Conservation (phyloP, 2,888 invertebrate genomes). For the Neoitamus cyanurus region DNA sequence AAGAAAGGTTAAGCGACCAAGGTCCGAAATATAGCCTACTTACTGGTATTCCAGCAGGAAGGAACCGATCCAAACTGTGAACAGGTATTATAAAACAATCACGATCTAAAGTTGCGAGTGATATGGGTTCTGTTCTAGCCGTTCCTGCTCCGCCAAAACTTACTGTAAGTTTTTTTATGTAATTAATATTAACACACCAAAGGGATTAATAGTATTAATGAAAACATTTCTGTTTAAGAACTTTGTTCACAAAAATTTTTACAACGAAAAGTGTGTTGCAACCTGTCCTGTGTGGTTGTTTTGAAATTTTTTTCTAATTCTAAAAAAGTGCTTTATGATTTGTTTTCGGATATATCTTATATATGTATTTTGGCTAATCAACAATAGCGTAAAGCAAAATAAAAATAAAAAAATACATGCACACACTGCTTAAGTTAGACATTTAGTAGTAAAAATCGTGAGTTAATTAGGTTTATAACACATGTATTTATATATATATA, state of each 20-base stretch:
- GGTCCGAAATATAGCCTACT: conserved; percentile 18
- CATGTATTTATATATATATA: too few relatives aligned
- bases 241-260: conserved; percentile 3
- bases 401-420: background rate
- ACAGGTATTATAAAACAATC: conserved; percentile 95
- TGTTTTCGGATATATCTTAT: background rate
- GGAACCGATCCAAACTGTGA: conserved; percentile 86
- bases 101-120: conserved; percentile 83
- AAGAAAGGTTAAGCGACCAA: conserved; percentile 54
- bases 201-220: conserved; percentile 36
- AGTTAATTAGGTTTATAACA: background rate
- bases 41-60: conserved; percentile 91
- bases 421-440: background rate
- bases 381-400: background rate
- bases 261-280: background rate
- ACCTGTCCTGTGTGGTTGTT: conserved; percentile 27
- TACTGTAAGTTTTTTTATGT: conserved; percentile 58
- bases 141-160: conserved; percentile 60
- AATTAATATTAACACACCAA: conserved; percentile 40
- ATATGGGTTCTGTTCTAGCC: conserved; percentile 74
- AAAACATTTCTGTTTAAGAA: conserved; percentile 10
- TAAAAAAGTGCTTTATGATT: background rate
- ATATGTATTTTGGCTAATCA: background rate
- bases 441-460: background rate
- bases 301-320: background rate